Conservation (phyloP, 2,113 vertebrate species). For the Taurulus bubalis region DNA sequence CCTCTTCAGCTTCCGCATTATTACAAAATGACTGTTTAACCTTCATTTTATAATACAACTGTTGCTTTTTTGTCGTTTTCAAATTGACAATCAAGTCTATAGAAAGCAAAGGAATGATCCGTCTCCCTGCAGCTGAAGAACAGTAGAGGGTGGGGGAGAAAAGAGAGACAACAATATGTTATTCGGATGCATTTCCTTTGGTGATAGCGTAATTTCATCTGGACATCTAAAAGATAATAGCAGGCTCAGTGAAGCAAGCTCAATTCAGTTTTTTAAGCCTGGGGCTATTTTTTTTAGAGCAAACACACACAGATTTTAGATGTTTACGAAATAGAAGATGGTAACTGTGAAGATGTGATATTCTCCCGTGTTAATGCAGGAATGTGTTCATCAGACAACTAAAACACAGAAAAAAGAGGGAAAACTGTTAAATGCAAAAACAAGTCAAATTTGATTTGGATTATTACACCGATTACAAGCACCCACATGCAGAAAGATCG, state of each 20-base stretch:
- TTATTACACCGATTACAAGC: background rate
- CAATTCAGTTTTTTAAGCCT: background rate
- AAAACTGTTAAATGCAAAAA: background rate
- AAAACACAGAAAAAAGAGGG: background rate
- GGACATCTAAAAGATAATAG: conserved; percentile 24
- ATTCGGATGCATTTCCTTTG: background rate
- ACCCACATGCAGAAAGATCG: background rate
- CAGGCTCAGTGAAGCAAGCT: conserved; percentile 15
- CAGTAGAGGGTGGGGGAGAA: background rate
- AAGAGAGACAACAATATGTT: background rate
- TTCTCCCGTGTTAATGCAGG: background rate
- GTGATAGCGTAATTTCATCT: conserved; percentile 17
- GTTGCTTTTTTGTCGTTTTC: background rate
- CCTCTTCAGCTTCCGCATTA: background rate
- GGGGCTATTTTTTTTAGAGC: conserved; percentile 17
- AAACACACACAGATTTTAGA: background rate
- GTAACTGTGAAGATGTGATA: background rate
- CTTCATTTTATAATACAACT: background rate
- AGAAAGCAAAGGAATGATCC: background rate
- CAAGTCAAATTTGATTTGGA: background rate
- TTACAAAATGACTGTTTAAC: background rate
- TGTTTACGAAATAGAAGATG: conserved; percentile 1
- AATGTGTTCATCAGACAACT: background rate
- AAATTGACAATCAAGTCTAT: background rate
- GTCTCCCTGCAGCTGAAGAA: background rate